These are phyloP conservation scores for Menidia menidia DNA, from an alignment of 2,797 vertebrate species.

Conservation along the genomic window DNA sequence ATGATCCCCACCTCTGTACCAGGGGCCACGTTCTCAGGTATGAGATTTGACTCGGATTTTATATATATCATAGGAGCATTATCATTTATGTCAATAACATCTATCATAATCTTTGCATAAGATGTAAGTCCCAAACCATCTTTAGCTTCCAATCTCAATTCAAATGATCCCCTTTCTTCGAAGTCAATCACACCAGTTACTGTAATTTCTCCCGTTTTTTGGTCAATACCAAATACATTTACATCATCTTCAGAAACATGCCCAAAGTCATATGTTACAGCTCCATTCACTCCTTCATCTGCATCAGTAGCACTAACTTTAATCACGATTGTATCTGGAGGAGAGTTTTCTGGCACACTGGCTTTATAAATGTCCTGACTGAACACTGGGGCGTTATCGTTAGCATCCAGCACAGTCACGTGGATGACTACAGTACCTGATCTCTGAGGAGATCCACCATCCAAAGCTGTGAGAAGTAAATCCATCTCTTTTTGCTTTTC, in stretches of 20 bases:
- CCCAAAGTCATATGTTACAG: slow-evolving; percentile 72
- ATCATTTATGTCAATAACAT: slow-evolving; percentile 73
- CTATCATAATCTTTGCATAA: slow-evolving; percentile 61
- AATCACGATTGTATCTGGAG: slow-evolving; percentile 48
- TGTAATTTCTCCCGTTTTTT: slow-evolving; percentile 42
- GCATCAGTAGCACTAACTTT: slow-evolving; percentile 61
- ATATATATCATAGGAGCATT: slow-evolving; percentile 76
- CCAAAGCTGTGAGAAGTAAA: slow-evolving; percentile 65
- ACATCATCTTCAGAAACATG: slow-evolving; percentile 18
- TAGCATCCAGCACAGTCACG: slow-evolving; percentile 72
- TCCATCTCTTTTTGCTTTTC: slow-evolving; percentile 46
- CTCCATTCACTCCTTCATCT: slow-evolving; percentile 66
- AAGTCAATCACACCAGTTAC: slow-evolving; percentile 52
- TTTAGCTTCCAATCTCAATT: slow-evolving; percentile 46
- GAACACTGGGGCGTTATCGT: slow-evolving; percentile 69
- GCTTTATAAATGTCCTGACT: slow-evolving; percentile 58
- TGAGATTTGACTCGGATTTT: slow-evolving; percentile 68
- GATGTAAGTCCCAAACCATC: slow-evolving; percentile 71
- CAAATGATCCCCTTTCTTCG: slow-evolving; percentile 40
- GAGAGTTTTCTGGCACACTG: slow-evolving; percentile 47
- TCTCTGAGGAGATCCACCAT: slow-evolving; percentile 71
- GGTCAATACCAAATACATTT: slow-evolving; percentile 43
- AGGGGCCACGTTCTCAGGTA: slow-evolving; percentile 76
- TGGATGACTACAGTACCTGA: slow-evolving; percentile 64
- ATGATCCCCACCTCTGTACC: slow-evolving; percentile 77